Conservation (phyloP, 1,140 invertebrate genomes). For the Oscheius sp. region DNA sequence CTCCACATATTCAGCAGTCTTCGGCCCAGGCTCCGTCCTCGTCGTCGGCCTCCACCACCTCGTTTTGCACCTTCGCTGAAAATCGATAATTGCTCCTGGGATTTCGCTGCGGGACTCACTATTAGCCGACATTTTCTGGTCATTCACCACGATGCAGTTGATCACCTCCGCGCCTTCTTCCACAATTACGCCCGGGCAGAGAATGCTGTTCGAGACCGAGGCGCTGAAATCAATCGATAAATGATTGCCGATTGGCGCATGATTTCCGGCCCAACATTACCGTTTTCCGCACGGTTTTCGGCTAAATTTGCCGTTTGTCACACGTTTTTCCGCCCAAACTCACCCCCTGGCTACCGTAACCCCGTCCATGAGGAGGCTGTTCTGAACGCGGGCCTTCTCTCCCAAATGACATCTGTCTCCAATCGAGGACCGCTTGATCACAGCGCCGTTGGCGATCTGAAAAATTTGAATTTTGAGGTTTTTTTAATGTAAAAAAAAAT, state of each 20-base stretch:
- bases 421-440: neutral
- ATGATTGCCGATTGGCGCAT: neutral
- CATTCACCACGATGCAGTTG: constrained; percentile 19
- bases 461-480: neutral
- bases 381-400: neutral
- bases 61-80: constrained; percentile 23
- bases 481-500: too few relatives aligned
- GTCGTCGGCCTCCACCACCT: constrained; percentile 14
- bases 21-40: constrained; percentile 6
- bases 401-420: neutral
- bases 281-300: too few relatives aligned
- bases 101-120: neutral
- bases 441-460: neutral
- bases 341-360: constrained; percentile 17
- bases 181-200: constrained; percentile 20
- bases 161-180: constrained; percentile 25
- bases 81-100: neutral
- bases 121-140: constrained; percentile 17
- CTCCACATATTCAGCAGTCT: neutral
- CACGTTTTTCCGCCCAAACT: too few relatives aligned
- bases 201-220: constrained; percentile 10
- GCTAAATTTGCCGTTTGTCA: too few relatives aligned
- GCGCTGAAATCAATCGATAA: constrained; percentile 20
- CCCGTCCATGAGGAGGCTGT: constrained; percentile 10
- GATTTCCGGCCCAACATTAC: too few relatives aligned